phyloP scores from a whole-genome alignment of 2,888 invertebrate genomes.

The Celastrina argiolus region DNA sequence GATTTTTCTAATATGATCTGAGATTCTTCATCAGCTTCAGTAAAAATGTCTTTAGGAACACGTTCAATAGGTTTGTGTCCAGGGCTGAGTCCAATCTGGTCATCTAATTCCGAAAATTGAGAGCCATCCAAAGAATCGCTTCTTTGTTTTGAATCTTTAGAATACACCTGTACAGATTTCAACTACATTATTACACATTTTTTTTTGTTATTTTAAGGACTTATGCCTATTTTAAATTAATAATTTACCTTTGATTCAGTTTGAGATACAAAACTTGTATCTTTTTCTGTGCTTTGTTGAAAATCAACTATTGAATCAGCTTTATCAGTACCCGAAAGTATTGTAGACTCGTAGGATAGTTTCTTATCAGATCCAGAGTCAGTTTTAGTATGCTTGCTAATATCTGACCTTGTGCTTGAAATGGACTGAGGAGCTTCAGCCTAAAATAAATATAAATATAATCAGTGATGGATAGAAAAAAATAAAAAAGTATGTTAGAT shows the following conservation, averaged over 20 bases:
- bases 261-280: conserved; percentile 69
- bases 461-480: not conserved
- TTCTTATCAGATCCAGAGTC: conserved; percentile 67
- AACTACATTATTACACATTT: not conserved
- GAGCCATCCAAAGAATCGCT: conserved; percentile 74
- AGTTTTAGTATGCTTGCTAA: conserved; percentile 65
- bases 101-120: conserved; percentile 72
- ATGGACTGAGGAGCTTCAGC: conserved; percentile 57
- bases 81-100: conserved; percentile 66
- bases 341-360: conserved; percentile 62
- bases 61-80: conserved; percentile 50
- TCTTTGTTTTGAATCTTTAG: conserved; percentile 69
- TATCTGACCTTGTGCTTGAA: conserved; percentile 61
- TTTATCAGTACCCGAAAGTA: conserved; percentile 61
- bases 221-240: not conserved
- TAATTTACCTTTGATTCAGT: conserved; percentile 68
- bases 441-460: conserved; percentile 43
- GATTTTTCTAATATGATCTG: conserved; percentile 29
- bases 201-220: not conserved
- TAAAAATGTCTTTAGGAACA: conserved; percentile 43
- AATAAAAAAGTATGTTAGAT: not conserved
- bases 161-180: conserved; percentile 52
- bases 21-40: conserved; percentile 31
- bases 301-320: conserved; percentile 68
- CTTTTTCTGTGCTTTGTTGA: conserved; percentile 70